A percentile compares a stretch with the other conserved stretches of the same genome.
These are phyloP conservation scores for Ianthella basta DNA, from an alignment of 37 sponge, comb jelly and placozoan genomes.

Conservation along the genomic window DNA sequence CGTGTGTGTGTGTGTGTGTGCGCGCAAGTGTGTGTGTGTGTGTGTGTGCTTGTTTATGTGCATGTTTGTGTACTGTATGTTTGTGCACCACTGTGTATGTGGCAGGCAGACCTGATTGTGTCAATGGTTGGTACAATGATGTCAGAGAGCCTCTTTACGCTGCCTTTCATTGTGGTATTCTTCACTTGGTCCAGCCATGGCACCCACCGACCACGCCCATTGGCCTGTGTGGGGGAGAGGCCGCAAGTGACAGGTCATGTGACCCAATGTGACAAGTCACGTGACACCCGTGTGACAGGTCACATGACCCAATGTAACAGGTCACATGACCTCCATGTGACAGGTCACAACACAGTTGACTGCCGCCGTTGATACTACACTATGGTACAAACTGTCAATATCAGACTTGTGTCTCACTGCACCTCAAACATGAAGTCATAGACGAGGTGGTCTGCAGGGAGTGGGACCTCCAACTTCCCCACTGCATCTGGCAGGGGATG, in stretches of 20 bases:
- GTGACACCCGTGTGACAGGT: too few relatives aligned
- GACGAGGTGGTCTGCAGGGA: slow-evolving; percentile 83
- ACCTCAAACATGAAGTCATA: slow-evolving; percentile 97
- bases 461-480: slow-evolving; percentile 91
- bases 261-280: background rate
- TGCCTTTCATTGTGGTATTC: slow-evolving; percentile 59
- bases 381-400: background rate
- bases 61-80: too few relatives aligned
- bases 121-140: slow-evolving; percentile 97
- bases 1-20: too few relatives aligned
- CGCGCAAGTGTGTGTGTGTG: too few relatives aligned
- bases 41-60: too few relatives aligned
- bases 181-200: slow-evolving; percentile 91
- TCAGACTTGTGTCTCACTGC: background rate
- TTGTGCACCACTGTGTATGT: slow-evolving; percentile 8
- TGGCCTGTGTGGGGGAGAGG: slow-evolving; percentile 30
- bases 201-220: slow-evolving; percentile 95
- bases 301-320: too few relatives aligned
- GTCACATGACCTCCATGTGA: too few relatives aligned
- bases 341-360: too few relatives aligned
- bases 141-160: slow-evolving; percentile 78
- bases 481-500: slow-evolving; percentile 54
- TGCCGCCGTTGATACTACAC: background rate
- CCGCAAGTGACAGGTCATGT: background rate
- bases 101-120: too few relatives aligned